phyloP scores from a whole-genome alignment of 2,888 invertebrate species.

The Plebejus anna region DNA sequence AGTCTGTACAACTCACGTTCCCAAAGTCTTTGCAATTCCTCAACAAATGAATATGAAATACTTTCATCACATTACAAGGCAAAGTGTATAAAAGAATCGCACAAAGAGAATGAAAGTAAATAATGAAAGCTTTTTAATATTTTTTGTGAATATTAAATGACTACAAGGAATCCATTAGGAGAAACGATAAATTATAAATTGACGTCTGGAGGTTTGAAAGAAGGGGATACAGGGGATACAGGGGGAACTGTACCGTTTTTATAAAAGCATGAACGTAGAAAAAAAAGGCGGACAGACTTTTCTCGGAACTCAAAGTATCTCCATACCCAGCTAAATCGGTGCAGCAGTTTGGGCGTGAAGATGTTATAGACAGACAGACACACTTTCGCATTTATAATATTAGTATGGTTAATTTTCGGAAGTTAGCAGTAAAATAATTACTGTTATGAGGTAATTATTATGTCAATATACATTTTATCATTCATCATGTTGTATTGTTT shows the following conservation, averaged over 20 bases:
- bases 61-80: constrained; percentile 4
- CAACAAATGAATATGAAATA: constrained; percentile 14
- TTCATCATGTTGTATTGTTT: no score
- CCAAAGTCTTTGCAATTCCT: neutral
- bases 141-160: neutral
- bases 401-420: no score
- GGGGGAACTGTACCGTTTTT: neutral
- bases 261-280: no score
- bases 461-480: no score
- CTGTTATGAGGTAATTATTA: no score
- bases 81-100: neutral
- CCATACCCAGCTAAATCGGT: no score
- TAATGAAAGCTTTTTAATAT: constrained; percentile 7
- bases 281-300: no score
- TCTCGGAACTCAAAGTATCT: no score
- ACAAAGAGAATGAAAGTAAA: constrained; percentile 4
- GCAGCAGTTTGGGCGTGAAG: no score
- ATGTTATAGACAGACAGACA: no score
- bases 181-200: neutral
- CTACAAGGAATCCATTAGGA: neutral
- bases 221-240: neutral
- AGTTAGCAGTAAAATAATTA: no score
- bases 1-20: neutral
- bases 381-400: no score
- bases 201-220: neutral